These are phyloP conservation scores for Rattus rattus DNA, from an alignment of 2,113 vertebrate species.

Conservation along the genomic window DNA sequence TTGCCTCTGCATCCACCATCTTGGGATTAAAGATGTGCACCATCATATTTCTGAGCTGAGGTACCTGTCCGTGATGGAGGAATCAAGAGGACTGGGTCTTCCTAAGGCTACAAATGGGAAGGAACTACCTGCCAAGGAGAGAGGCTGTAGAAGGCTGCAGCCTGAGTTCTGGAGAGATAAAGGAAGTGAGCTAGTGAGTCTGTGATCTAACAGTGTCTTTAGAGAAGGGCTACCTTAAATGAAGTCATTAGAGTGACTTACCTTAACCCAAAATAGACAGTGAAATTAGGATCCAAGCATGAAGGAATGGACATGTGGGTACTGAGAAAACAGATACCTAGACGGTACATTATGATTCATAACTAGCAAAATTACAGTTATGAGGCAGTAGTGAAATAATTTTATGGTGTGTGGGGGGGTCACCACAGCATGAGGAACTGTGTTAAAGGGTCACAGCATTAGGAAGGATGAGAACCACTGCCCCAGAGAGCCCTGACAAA, in stretches of 20 bases:
- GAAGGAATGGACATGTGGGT: not conserved
- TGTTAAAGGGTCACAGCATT: too few species aligned
- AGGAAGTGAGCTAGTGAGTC: not conserved
- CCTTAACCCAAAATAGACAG: not conserved
- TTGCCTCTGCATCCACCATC: not conserved
- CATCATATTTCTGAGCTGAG: not conserved
- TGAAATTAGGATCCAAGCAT: not conserved
- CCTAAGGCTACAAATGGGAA: not conserved
- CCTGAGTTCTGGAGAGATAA: not conserved
- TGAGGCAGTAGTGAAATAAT: too few species aligned
- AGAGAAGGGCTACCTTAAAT: not conserved
- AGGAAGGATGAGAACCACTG: too few species aligned
- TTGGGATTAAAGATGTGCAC: not conserved
- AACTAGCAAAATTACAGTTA: too few species aligned
- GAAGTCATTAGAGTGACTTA: not conserved
- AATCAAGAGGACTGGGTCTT: not conserved
- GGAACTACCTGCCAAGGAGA: not conserved
- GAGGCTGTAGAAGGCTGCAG: too few species aligned
- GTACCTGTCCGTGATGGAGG: not conserved
- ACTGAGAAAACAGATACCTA: not conserved
- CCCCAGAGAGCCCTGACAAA: too few species aligned
- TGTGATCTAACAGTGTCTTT: not conserved
- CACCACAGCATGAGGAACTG: too few species aligned
- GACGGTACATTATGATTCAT: not conserved
- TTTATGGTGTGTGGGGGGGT: too few species aligned